Percentiles rank a stretch among this genome's conserved stretches.
phyloP scores from a whole-genome alignment of 2,113 vertebrate genomes.

The Leucoraja erinaceus region DNA sequence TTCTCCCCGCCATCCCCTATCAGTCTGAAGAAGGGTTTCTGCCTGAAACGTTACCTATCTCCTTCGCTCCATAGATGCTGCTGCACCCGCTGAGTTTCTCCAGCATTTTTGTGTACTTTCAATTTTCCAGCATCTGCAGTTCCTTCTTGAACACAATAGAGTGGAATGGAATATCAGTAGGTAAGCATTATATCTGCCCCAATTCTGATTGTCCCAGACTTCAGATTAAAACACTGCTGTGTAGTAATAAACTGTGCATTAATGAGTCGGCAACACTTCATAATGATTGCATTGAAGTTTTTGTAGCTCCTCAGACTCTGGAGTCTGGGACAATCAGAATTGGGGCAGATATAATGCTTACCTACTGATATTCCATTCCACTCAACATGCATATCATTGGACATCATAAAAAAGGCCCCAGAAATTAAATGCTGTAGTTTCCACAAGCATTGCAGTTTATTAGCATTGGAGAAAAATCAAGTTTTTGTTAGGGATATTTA shows the following conservation, averaged over 20 bases:
- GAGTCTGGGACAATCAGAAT: neutral
- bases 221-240: neutral
- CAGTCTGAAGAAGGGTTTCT: too few relatives aligned
- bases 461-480: neutral
- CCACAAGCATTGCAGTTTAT: neutral
- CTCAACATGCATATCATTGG: neutral
- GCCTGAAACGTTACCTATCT: too few relatives aligned
- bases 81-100: too few relatives aligned
- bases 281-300: neutral
- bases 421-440: neutral
- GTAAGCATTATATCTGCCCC: neutral
- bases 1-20: too few relatives aligned
- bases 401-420: neutral
- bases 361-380: neutral
- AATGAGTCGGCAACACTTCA: neutral
- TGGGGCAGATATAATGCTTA: neutral
- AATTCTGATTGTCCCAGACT: neutral
- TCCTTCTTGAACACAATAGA: too few relatives aligned
- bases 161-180: neutral
- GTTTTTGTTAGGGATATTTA: neutral
- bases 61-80: too few relatives aligned
- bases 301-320: neutral
- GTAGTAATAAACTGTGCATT: neutral
- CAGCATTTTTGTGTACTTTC: too few relatives aligned
- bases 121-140: too few relatives aligned